Percentiles rank a stretch among this genome's conserved stretches.
Evolutionary conservation across 2,797 vertebrate species (phyloP).

Genomic region (Helarctos malayanus): DNA sequence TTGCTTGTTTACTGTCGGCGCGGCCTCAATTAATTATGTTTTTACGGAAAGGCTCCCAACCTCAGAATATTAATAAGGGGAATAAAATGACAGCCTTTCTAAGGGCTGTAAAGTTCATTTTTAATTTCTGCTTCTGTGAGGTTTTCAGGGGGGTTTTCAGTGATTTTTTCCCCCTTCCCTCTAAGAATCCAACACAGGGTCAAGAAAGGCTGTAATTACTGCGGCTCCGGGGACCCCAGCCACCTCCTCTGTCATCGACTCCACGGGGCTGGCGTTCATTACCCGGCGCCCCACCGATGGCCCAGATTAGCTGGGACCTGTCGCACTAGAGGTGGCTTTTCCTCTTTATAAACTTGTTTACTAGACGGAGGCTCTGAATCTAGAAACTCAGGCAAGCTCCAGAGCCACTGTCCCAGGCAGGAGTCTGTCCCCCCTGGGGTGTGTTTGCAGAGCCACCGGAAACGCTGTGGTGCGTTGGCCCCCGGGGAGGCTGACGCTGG

Average conservation of each 20-base stretch:
- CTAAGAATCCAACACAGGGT: constrained; percentile 86
- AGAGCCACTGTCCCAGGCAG: constrained; percentile 51
- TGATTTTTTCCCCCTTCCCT: constrained; percentile 87
- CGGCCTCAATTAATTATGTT: constrained; percentile 99
- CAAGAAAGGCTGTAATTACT: constrained; percentile 91
- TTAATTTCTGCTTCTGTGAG: constrained; percentile 95
- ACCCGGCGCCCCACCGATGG: constrained; percentile 84
- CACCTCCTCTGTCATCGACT: constrained; percentile 89
- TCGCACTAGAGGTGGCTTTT: constrained; percentile 83
- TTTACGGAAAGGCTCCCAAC: constrained; percentile 99
- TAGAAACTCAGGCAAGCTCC: constrained; percentile 51
- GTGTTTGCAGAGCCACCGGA: neutral
- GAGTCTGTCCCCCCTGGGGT: neutral
- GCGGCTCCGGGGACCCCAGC: constrained; percentile 84
- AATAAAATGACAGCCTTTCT: constrained; percentile 98
- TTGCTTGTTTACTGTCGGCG: constrained; percentile 99
- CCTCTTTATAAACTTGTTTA: constrained; percentile 86
- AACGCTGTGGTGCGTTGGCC: neutral
- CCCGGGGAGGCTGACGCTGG: neutral
- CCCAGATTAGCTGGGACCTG: constrained; percentile 89
- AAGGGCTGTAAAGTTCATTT: constrained; percentile 99
- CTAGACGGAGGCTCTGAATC: constrained; percentile 72
- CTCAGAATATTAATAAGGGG: constrained; percentile 99
- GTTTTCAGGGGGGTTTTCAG: constrained; percentile 89
- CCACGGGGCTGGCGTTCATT: constrained; percentile 86